Evolutionary conservation across 2,797 vertebrate genomes (phyloP).

Genomic region (Nyctibius grandis): DNA sequence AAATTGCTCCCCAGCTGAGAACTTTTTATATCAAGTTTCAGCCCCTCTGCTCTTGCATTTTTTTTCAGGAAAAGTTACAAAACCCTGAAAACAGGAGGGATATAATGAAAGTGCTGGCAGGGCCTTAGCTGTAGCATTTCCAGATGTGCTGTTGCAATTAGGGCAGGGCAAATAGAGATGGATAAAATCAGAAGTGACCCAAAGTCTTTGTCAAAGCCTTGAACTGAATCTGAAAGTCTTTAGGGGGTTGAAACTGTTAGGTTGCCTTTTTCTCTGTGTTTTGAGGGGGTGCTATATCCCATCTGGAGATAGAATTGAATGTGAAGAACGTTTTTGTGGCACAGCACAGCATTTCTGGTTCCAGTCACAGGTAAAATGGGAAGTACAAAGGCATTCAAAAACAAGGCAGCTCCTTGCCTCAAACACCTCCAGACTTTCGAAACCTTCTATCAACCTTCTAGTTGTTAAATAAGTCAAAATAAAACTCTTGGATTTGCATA

Average conservation of each 20-base stretch:
- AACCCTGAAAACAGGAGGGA: slow-evolving; percentile 12
- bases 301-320: not conserved
- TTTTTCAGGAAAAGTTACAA: slow-evolving; percentile 15
- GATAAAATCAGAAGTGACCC: slow-evolving; percentile 34
- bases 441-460: not conserved
- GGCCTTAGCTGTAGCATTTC: slow-evolving; percentile 45
- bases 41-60: not conserved
- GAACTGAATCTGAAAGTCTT: not conserved
- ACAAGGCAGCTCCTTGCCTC: not conserved
- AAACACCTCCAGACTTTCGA: not conserved
- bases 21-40: slow-evolving; percentile 52
- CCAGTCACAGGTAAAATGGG: not conserved
- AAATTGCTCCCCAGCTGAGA: slow-evolving; percentile 43
- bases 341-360: not conserved
- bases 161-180: slow-evolving; percentile 1
- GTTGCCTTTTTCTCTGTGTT: not conserved
- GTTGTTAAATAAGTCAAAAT: not conserved
- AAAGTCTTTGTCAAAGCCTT: slow-evolving; percentile 1
- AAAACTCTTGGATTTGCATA: not conserved
- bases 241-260: not conserved
- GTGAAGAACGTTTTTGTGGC: not conserved
- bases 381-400: not conserved
- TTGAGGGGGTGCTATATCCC: not conserved
- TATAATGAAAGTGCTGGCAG: slow-evolving; percentile 37
- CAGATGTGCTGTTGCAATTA: slow-evolving; percentile 55